phyloP scores from a whole-genome alignment of 2,888 invertebrate genomes.

The Dorcus hopei region DNA sequence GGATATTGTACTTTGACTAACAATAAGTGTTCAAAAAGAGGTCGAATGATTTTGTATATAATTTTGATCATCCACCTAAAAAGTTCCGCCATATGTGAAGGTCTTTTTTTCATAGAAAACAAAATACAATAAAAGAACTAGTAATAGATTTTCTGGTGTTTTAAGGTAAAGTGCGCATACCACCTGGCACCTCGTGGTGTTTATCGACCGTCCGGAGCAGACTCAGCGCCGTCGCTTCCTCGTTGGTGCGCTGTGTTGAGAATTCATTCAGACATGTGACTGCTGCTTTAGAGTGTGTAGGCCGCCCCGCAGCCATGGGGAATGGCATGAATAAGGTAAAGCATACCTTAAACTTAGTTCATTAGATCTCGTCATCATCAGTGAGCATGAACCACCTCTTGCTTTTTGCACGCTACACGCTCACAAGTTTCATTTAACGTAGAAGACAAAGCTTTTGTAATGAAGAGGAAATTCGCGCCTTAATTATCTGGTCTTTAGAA shows the following conservation, averaged over 20 bases:
- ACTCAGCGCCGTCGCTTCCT: constrained; percentile 39
- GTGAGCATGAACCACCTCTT: neutral
- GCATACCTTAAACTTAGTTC: constrained; percentile 4
- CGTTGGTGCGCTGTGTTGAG: constrained; percentile 28
- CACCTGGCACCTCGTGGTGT: constrained; percentile 39
- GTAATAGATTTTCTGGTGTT: constrained; percentile 6
- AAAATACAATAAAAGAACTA: neutral
- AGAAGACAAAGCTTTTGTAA: neutral
- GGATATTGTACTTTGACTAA: too few relatives aligned
- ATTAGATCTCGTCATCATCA: neutral
- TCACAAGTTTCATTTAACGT: neutral
- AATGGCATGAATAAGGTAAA: constrained; percentile 90
- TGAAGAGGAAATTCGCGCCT: too few relatives aligned
- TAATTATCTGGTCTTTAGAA: too few relatives aligned
- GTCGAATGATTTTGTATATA: too few relatives aligned
- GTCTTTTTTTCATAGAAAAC: too few relatives aligned
- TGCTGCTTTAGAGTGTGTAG: constrained; percentile 20
- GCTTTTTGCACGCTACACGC: neutral
- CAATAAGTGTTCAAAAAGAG: too few relatives aligned
- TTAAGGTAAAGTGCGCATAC: constrained; percentile 29
- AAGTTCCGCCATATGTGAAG: too few relatives aligned
- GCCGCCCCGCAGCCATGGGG: constrained; percentile 59
- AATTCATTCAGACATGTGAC: constrained; percentile 38
- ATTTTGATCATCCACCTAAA: too few relatives aligned
- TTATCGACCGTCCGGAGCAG: constrained; percentile 41